Conservation (phyloP, 2,797 vertebrate species). For the Coregonus ussuriensis region DNA sequence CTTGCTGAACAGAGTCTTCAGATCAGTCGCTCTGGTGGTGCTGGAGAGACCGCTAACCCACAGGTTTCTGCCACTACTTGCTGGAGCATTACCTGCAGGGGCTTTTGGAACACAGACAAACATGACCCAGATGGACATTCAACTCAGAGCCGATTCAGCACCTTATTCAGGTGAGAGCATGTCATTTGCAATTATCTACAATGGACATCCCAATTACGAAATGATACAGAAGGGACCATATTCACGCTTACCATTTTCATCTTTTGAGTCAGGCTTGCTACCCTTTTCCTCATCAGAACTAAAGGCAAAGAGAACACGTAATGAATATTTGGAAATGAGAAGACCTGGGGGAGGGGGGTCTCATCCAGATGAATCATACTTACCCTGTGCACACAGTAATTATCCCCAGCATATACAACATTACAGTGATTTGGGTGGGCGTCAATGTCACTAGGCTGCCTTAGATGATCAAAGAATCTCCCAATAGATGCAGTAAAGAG, state of each 20-base stretch:
- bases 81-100: conserved; percentile 56
- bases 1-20: conserved; percentile 97
- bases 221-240: not conserved
- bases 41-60: conserved; percentile 98
- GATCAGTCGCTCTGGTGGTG: conserved; percentile 95
- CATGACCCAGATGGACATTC: not conserved
- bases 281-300: conserved; percentile 87
- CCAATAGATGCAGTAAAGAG: conserved; percentile 14
- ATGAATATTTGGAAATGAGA: conserved; percentile 31
- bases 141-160: not conserved
- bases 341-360: conserved; percentile 10
- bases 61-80: conserved; percentile 83
- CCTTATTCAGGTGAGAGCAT: not conserved
- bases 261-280: conserved; percentile 78
- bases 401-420: conserved; percentile 51
- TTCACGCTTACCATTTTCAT: conserved; percentile 87
- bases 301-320: conserved; percentile 76
- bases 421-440: conserved; percentile 39
- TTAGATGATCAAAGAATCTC: conserved; percentile 50
- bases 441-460: conserved; percentile 42
- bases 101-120: not conserved
- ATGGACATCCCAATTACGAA: not conserved
- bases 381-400: conserved; percentile 43
- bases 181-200: too few relatives aligned
- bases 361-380: conserved; percentile 24